A percentile compares a stretch with the other conserved stretches of the same genome.
phyloP scores from a whole-genome alignment of 2,113 vertebrate species.

The Eurystomus gularis region DNA sequence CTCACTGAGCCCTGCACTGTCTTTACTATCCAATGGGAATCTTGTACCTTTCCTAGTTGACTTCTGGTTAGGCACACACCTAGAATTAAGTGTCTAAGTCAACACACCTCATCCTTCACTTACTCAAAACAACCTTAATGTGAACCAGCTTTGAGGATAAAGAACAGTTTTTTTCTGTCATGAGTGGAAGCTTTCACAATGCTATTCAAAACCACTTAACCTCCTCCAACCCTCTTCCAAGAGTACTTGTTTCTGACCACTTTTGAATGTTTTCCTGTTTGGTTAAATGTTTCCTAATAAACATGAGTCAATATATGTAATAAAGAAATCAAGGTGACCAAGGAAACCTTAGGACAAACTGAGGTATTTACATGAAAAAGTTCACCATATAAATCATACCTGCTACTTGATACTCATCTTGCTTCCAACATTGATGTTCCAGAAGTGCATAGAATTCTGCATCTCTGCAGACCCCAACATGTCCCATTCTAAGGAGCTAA shows the following conservation, averaged over 20 bases:
- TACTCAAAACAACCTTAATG: not conserved
- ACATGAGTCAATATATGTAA: not conserved
- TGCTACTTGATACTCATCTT: not conserved
- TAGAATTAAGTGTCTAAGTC: not conserved
- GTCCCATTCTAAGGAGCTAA: not conserved
- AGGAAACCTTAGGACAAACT: not conserved
- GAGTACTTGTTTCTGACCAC: not conserved
- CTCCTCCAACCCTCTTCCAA: not conserved
- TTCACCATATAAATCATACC: not conserved
- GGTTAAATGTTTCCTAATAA: not conserved
- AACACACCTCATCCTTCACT: rapidly evolving
- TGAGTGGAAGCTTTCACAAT: not conserved
- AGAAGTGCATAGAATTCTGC: not conserved
- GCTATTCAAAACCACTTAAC: not conserved
- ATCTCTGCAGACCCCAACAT: rapidly evolving
- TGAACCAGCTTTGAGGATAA: not conserved
- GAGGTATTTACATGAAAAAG: not conserved
- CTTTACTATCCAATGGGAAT: not conserved
- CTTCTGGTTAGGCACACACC: not conserved
- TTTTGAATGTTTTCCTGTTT: not conserved
- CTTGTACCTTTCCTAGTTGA: not conserved
- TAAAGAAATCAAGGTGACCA: not conserved
- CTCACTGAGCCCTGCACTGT: not conserved
- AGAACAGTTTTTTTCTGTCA: not conserved
- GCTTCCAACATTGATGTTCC: not conserved